A percentile compares a stretch with the other conserved stretches of the same genome.
Conservation (phyloP, 2,888 invertebrate species). For the Linyphia triangularis region DNA sequence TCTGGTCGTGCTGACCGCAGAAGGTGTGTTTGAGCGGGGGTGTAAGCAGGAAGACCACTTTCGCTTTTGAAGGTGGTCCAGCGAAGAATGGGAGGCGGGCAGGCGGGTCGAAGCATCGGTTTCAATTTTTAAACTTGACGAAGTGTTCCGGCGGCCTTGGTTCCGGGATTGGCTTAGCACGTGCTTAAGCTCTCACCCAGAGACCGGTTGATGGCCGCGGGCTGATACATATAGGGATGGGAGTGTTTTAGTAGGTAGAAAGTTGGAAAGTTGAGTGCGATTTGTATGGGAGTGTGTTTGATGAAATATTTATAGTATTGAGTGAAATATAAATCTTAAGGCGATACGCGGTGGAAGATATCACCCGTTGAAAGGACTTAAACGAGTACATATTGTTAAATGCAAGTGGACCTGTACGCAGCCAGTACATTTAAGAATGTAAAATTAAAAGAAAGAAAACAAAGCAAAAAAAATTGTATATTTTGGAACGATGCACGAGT, state of each 20-base stretch:
- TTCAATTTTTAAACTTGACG: background rate
- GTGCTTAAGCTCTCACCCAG: too few species aligned
- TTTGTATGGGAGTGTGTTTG: background rate
- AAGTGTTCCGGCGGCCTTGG: background rate
- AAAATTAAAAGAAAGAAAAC: too few species aligned
- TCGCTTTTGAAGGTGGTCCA: background rate
- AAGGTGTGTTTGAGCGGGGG: background rate
- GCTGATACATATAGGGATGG: background rate
- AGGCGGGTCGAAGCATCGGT: background rate
- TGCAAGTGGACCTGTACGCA: too few species aligned
- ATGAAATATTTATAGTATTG: too few species aligned
- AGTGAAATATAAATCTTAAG: too few species aligned
- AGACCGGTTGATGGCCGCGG: background rate
- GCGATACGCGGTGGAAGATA: too few species aligned
- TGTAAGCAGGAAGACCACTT: background rate
- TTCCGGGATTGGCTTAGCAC: background rate
- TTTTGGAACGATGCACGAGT: too few species aligned
- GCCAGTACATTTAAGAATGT: too few species aligned
- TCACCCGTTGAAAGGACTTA: too few species aligned
- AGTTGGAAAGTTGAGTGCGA: background rate
- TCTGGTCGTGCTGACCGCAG: too few species aligned
- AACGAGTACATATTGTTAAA: too few species aligned
- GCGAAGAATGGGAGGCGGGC: background rate
- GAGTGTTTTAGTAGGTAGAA: background rate
- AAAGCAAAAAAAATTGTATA: too few species aligned